phyloP scores from a whole-genome alignment of 2,797 vertebrate genomes.

The Alosa sapidissima region DNA sequence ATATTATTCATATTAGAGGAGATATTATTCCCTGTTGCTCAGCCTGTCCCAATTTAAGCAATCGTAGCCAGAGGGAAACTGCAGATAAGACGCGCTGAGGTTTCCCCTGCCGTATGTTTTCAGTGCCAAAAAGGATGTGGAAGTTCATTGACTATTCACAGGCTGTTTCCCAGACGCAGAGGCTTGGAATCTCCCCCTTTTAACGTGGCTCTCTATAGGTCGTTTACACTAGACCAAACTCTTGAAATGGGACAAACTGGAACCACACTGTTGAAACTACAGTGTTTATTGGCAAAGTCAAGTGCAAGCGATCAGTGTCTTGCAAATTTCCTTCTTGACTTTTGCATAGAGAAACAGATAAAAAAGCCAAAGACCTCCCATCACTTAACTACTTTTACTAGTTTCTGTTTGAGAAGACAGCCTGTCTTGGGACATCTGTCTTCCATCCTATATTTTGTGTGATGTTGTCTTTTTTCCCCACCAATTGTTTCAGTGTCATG shows the following conservation, averaged over 20 bases:
- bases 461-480: constrained; percentile 5
- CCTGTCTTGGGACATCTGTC: constrained; percentile 3
- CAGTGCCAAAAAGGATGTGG: constrained; percentile 2
- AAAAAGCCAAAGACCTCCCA: not conserved
- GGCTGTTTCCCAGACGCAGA: not conserved
- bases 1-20: not conserved
- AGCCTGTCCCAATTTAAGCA: not conserved
- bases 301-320: not conserved
- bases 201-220: not conserved
- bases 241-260: not conserved
- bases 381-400: not conserved
- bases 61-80: not conserved
- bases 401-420: not conserved
- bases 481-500: constrained; percentile 29
- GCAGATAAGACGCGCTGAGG: not conserved
- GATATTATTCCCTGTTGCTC: not conserved
- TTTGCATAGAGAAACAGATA: not conserved
- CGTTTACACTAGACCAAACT: not conserved
- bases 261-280: not conserved
- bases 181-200: not conserved
- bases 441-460: not conserved
- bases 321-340: not conserved
- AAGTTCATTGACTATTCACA: not conserved
- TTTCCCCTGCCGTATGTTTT: not conserved
- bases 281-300: not conserved